Evolutionary conservation across 2,888 invertebrate genomes (phyloP), one percentile per base, ranked within the genome.

Genomic region (Seira ritae): DNA sequence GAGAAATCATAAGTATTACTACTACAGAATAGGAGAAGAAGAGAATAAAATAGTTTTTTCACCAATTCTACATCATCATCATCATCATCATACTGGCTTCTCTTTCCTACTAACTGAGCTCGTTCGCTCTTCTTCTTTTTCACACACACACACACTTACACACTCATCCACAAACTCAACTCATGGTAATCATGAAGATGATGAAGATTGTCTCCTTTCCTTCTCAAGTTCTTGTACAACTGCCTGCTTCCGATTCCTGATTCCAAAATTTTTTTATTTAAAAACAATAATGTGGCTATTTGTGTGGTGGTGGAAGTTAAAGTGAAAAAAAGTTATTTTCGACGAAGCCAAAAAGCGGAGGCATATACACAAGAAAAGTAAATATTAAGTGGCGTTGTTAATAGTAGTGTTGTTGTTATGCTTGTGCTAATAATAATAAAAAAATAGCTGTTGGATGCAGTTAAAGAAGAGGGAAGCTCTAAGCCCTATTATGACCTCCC

Each of bases 261-360:
- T 73, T 73, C 73, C 73, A 65, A 73, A 50, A 60, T 73, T 55
- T 71, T 37, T 6, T 23, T 20, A 71, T 8, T 8, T 20, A 62
- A n/a, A 62, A 20, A 62, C 2, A 62, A 62, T 62, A 62, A 20
- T 62, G 62, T 62, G 62, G 20, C 19, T 62, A 20, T 20, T 2
- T 62, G 62, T 62, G 62, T 22, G 22, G 62, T 62, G 62, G 62
- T 15, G 10, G 22, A 62, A 31, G 31, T 31, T 31, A 31, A 31
- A 31, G 31, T 62, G 62, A 20, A 62, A 2, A n/a, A 62, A 62
- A 20, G 3, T 62, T 62, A 42, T 60, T n/a, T 60, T 60, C 42
- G 12, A 12, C 42, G 12, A 12, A 42, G 42, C 42, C n/a, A n/a
- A n/a, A n/a, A n/a, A n/a, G n/a, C n/a, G n/a, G n/a, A n/a, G n/a